Percentiles rank a stretch among this genome's conserved stretches.
Evolutionary conservation across 2,113 vertebrate species (phyloP).

Genomic region (Hippocampus abdominalis): DNA sequence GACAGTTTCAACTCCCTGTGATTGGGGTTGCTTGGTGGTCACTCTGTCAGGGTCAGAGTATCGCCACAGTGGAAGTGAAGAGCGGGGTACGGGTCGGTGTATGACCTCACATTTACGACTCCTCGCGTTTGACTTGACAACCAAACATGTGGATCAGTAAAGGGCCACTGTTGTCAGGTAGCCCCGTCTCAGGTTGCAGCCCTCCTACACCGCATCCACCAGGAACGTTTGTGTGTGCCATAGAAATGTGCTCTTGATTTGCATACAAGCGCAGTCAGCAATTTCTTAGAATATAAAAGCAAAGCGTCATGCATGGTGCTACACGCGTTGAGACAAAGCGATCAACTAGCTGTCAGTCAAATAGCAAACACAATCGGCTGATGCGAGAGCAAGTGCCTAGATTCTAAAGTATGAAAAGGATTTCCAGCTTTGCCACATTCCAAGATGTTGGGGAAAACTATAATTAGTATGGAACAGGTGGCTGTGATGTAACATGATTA

Average conservation of each 20-base stretch:
- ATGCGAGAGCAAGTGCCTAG: constrained; percentile 29
- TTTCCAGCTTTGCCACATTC: constrained; percentile 58
- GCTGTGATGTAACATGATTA: background rate
- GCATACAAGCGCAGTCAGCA: background rate
- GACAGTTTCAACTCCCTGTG: no score
- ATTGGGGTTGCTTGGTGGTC: no score
- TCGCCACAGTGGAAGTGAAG: no score
- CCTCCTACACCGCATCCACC: constrained; percentile 1
- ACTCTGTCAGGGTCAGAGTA: no score
- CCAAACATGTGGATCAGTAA: constrained; percentile 14
- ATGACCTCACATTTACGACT: constrained; percentile 32
- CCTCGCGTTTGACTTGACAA: constrained; percentile 35
- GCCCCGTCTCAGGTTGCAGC: constrained; percentile 30
- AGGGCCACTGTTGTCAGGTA: background rate
- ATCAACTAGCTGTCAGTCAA: constrained; percentile 54
- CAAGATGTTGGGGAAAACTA: background rate
- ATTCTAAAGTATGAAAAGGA: background rate
- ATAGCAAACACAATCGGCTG: constrained; percentile 40
- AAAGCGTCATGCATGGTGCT: constrained; percentile 22
- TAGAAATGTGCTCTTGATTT: constrained; percentile 1
- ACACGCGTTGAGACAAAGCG: background rate
- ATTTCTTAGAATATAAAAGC: constrained; percentile 36
- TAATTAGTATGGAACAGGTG: background rate
- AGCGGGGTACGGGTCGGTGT: background rate
- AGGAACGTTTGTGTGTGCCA: background rate